A percentile compares a stretch with the other conserved stretches of the same genome.
These are phyloP conservation scores for Drosophila arizonae DNA, from an alignment of 1,140 invertebrate genomes.

Conservation along the genomic window DNA sequence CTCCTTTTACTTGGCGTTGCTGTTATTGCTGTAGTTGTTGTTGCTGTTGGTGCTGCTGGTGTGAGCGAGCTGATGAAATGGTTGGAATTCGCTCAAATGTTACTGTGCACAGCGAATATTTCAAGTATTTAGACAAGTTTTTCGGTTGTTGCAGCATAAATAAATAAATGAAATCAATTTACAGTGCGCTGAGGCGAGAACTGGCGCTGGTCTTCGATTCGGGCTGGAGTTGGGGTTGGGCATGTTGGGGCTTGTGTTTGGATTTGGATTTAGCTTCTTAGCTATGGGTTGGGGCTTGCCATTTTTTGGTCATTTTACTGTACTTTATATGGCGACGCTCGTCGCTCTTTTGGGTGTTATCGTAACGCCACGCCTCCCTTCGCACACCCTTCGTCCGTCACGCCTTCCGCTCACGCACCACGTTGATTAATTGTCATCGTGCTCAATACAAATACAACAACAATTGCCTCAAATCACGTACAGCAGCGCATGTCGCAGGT, in stretches of 20 bases:
- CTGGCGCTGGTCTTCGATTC: neutral
- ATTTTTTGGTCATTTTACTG: too few relatives aligned
- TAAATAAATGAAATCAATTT: constrained; percentile 61
- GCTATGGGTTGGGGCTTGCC: too few relatives aligned
- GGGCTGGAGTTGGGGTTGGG: too few relatives aligned
- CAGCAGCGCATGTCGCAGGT: constrained; percentile 71
- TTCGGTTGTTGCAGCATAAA: constrained; percentile 56
- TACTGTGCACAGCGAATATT: constrained; percentile 56
- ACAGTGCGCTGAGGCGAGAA: neutral
- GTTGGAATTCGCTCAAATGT: constrained; percentile 40
- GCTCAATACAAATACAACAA: constrained; percentile 11
- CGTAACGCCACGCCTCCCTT: constrained; percentile 6
- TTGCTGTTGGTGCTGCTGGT: neutral
- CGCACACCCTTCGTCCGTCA: neutral
- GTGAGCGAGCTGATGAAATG: constrained; percentile 32
- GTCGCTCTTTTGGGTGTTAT: constrained; percentile 49
- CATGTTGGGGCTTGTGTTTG: too few relatives aligned
- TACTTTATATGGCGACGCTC: neutral
- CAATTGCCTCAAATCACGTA: constrained; percentile 65
- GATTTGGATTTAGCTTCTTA: too few relatives aligned
- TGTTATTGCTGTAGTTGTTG: neutral
- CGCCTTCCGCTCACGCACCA: constrained; percentile 53
- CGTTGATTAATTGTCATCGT: constrained; percentile 65
- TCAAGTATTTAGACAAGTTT: constrained; percentile 60
- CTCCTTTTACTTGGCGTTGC: neutral